Evolutionary conservation across 2,113 vertebrate species (phyloP).

Genomic region (Oceanodroma tethys): DNA sequence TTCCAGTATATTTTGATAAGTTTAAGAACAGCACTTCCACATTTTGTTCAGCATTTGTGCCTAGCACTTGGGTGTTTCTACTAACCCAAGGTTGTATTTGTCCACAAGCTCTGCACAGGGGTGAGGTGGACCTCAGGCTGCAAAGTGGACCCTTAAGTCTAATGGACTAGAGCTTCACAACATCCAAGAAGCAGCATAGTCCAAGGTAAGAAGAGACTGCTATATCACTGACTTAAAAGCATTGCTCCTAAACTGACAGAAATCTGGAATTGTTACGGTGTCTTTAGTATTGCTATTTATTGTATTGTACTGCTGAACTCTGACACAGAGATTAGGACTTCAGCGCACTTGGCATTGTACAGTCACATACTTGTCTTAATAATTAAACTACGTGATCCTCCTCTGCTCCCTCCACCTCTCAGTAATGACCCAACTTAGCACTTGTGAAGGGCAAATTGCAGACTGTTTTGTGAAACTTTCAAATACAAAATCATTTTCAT

Average conservation of each 20-base stretch:
- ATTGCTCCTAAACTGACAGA: background rate
- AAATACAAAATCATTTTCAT: background rate
- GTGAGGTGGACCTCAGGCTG: background rate
- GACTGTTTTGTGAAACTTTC: background rate
- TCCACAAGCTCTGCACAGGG: background rate
- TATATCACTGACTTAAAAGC: background rate
- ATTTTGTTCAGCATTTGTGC: background rate
- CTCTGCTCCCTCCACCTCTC: background rate
- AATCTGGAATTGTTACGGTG: background rate
- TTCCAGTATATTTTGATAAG: background rate
- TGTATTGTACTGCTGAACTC: background rate
- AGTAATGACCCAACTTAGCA: background rate
- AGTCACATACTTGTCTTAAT: background rate
- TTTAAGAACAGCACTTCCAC: background rate
- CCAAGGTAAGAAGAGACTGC: background rate
- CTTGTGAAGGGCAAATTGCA: background rate
- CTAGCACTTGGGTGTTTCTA: background rate
- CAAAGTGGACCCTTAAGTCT: background rate
- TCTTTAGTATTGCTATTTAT: background rate
- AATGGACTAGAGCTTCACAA: background rate
- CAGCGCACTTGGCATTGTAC: background rate
- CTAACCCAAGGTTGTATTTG: background rate
- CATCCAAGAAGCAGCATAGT: background rate
- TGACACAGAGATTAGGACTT: background rate
- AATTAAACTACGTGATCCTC: background rate